phyloP scores from a whole-genome alignment of 1,140 invertebrate species.

The Monochamus saltuarius region DNA sequence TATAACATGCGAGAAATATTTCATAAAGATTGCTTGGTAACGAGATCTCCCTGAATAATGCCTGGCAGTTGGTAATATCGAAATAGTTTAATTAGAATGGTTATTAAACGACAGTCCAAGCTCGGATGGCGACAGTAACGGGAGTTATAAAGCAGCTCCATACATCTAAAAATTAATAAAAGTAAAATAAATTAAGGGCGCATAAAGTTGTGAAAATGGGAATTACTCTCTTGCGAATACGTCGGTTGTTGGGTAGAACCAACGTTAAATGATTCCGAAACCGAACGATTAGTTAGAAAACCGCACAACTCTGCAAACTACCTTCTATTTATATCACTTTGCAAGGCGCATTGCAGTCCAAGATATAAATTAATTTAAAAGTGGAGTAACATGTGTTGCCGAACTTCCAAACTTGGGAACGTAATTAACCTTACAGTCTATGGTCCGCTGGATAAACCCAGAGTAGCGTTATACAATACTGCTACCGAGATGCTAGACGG shows the following conservation, averaged over 20 bases:
- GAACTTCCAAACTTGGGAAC: constrained; percentile 24
- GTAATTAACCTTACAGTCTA: constrained; percentile 28
- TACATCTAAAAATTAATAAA: constrained; percentile 22
- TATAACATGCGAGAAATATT: too few relatives aligned
- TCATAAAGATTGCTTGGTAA: too few relatives aligned
- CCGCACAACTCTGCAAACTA: constrained; percentile 29
- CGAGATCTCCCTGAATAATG: too few relatives aligned
- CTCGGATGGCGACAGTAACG: neutral
- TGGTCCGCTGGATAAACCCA: constrained; percentile 15
- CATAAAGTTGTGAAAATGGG: neutral
- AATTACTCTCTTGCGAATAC: constrained; percentile 22
- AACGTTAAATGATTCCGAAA: constrained; percentile 35
- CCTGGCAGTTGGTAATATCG: too few relatives aligned
- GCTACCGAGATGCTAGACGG: too few relatives aligned
- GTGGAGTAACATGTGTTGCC: constrained; percentile 31
- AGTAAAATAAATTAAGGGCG: constrained; percentile 12
- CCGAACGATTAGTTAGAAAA: constrained; percentile 38
- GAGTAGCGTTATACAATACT: neutral
- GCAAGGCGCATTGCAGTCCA: constrained; percentile 18
- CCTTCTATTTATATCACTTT: constrained; percentile 30
- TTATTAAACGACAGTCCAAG: too few relatives aligned
- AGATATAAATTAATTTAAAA: constrained; percentile 37
- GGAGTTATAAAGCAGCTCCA: neutral
- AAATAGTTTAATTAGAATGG: too few relatives aligned
- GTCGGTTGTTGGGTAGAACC: neutral